A percentile compares a stretch with the other conserved stretches of the same genome.
phyloP scores from a whole-genome alignment of 2,797 vertebrate species.

The Moxostoma hubbsi region DNA sequence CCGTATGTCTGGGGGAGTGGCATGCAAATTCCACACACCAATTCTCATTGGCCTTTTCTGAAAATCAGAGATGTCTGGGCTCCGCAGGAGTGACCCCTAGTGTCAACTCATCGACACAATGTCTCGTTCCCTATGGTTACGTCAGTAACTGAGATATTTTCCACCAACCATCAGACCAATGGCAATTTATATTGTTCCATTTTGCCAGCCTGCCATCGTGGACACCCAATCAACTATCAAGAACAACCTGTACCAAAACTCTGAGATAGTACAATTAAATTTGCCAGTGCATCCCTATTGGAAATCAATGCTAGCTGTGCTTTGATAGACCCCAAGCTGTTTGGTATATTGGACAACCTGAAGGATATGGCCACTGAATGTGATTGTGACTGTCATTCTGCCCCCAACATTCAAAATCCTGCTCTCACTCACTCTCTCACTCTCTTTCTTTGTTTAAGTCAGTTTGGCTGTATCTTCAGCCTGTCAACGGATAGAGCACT shows the following conservation, averaged over 20 bases:
- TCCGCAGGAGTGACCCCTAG: no score
- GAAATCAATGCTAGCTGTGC: slow-evolving; percentile 51
- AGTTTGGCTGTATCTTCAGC: slow-evolving; percentile 25
- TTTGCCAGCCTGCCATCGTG: no score
- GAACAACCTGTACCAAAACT: slow-evolving; percentile 27
- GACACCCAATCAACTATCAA: slow-evolving; percentile 10
- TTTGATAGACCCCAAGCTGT: slow-evolving; percentile 49
- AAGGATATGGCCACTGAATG: slow-evolving; percentile 18
- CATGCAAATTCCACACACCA: no score
- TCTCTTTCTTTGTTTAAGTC: slow-evolving; percentile 19
- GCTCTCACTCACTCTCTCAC: not conserved
- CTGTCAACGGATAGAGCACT: slow-evolving; percentile 32
- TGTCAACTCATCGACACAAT: no score
- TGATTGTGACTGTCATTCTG: slow-evolving; percentile 49
- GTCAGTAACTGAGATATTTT: no score
- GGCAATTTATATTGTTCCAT: no score
- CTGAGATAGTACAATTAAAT: slow-evolving; percentile 52
- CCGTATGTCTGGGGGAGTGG: no score
- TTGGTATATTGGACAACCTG: slow-evolving; percentile 20
- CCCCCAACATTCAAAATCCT: slow-evolving; percentile 16
- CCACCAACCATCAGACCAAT: no score
- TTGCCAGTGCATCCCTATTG: slow-evolving; percentile 48
- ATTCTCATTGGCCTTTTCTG: no score
- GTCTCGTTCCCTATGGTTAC: no score
- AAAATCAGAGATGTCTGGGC: no score